These are phyloP conservation scores for Tursiops truncatus DNA, from an alignment of 2,113 vertebrate genomes.

Conservation along the genomic window DNA sequence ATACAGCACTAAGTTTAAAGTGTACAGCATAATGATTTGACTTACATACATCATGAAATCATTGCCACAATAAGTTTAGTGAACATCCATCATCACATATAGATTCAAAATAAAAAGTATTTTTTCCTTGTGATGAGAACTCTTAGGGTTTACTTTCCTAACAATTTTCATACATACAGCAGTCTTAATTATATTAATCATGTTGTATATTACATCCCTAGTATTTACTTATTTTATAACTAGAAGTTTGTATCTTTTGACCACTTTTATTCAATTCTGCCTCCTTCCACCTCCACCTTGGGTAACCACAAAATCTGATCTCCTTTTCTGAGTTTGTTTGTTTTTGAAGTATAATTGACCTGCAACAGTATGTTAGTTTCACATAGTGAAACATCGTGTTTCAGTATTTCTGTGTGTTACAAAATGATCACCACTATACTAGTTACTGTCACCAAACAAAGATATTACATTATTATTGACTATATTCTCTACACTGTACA, in stretches of 20 bases:
- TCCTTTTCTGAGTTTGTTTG: neutral
- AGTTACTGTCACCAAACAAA: no score
- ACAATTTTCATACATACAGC: neutral
- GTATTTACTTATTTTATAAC: neutral
- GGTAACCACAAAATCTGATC: neutral
- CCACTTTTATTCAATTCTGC: neutral
- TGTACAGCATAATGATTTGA: neutral
- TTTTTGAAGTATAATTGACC: no score
- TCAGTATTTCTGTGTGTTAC: no score
- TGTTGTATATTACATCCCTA: neutral
- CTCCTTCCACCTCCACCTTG: neutral
- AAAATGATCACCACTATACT: no score
- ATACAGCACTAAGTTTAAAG: neutral
- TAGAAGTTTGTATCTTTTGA: neutral
- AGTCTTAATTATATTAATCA: neutral
- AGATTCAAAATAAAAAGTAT: neutral
- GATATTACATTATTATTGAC: no score
- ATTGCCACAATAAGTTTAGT: neutral
- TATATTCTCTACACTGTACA: no score
- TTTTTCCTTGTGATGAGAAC: neutral
- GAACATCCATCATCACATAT: neutral
- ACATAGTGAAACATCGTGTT: no score
- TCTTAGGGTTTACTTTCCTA: neutral
- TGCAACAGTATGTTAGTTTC: no score
- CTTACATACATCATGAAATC: neutral